These are phyloP conservation scores for Cynopterus brachyotis DNA, from an alignment of 2,113 vertebrate genomes.

Conservation along the genomic window DNA sequence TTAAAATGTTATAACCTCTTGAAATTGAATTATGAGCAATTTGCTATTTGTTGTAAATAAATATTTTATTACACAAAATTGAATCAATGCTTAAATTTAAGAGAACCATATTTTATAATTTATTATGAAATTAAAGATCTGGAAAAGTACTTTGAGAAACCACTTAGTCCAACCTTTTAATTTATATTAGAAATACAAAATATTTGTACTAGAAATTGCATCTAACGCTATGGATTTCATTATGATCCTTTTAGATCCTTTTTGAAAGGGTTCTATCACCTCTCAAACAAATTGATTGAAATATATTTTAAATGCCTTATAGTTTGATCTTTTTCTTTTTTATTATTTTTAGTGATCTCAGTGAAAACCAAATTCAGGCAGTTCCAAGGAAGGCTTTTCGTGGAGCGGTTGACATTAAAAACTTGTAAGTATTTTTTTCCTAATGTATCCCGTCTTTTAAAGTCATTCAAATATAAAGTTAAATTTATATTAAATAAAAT, in stretches of 20 bases:
- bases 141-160: not conserved
- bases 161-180: not conserved
- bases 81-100: not conserved
- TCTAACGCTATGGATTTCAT: not conserved
- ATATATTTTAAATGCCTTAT: not conserved
- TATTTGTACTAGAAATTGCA: not conserved
- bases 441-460: not conserved
- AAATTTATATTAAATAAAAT: not conserved
- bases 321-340: not conserved
- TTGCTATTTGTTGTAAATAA: slow-evolving; percentile 10
- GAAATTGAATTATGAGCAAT: slow-evolving; percentile 8
- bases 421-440: slow-evolving; percentile 91
- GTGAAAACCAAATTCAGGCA: slow-evolving; percentile 98
- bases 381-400: slow-evolving; percentile 98
- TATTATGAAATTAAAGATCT: slow-evolving; percentile 23
- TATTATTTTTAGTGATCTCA: slow-evolving; percentile 90
- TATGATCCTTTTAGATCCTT: not conserved
- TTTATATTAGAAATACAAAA: not conserved
- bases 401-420: slow-evolving; percentile 98
- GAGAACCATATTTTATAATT: not conserved
- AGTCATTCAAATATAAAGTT: not conserved
- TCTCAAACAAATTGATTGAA: not conserved
- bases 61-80: not conserved
- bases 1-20: slow-evolving; percentile 30
- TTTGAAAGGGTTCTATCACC: not conserved